These are phyloP conservation scores for Micrasema minimum DNA, from an alignment of 1,140 invertebrate species.

Conservation along the genomic window DNA sequence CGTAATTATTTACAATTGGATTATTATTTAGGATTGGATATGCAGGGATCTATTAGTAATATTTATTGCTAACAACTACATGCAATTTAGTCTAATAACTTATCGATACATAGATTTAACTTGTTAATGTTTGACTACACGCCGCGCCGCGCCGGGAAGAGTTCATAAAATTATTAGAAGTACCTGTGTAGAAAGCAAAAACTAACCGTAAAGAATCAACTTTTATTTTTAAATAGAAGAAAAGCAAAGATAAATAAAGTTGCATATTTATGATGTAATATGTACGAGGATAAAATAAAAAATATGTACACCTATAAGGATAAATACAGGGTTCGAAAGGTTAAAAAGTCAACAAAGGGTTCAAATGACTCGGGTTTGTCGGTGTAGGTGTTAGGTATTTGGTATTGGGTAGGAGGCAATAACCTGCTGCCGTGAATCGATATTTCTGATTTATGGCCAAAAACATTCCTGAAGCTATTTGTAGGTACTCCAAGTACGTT, in stretches of 20 bases:
- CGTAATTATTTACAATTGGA: too few species aligned
- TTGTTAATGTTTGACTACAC: too few species aligned
- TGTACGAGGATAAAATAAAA: background rate
- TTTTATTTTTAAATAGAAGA: background rate
- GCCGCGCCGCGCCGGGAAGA: background rate
- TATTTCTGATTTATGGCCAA: constrained; percentile 25
- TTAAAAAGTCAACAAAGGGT: too few species aligned
- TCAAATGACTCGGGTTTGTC: background rate
- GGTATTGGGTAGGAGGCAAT: constrained; percentile 20
- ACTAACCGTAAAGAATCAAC: background rate
- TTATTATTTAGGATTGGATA: too few species aligned
- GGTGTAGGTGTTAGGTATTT: background rate
- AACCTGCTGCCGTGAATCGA: constrained; percentile 25
- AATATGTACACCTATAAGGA: too few species aligned
- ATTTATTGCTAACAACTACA: too few species aligned
- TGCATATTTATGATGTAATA: too few species aligned
- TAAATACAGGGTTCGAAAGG: too few species aligned
- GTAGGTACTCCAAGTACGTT: background rate
- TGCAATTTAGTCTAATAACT: background rate
- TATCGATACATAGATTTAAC: constrained; percentile 1
- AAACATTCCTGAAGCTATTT: constrained; percentile 15
- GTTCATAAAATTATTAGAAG: too few species aligned
- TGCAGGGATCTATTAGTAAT: too few species aligned
- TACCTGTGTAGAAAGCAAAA: background rate
- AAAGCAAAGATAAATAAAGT: background rate